Conservation (phyloP, 2,797 vertebrate species). For the Prionace glauca region DNA sequence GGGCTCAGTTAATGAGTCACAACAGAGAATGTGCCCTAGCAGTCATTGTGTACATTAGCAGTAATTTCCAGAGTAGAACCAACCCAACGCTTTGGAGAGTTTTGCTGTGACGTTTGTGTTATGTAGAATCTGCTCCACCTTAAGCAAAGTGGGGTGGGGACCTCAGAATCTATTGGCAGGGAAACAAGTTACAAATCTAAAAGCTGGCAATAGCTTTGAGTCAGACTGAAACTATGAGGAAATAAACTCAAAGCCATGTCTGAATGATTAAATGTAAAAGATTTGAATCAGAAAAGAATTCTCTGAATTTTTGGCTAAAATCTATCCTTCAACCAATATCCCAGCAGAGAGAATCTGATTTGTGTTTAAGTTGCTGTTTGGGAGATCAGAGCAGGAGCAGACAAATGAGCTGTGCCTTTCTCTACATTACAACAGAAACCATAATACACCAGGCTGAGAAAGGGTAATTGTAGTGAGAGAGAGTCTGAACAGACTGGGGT, state of each 20-base stretch:
- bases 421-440: neutral
- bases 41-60: neutral
- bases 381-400: no score
- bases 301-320: neutral
- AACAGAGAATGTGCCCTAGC: neutral
- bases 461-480: no score
- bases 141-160: conserved; percentile 16
- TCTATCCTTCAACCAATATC: neutral
- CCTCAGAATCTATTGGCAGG: neutral
- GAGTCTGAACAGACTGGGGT: neutral
- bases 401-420: neutral
- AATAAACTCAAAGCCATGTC: no score
- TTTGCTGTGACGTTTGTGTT: neutral
- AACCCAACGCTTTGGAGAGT: neutral
- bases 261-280: neutral
- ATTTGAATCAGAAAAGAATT: neutral
- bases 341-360: neutral
- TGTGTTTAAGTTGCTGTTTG: neutral
- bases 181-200: neutral
- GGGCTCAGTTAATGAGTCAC: conserved; percentile 1
- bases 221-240: neutral
- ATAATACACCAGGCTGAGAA: neutral
- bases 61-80: neutral
- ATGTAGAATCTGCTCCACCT: neutral
- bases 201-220: neutral